These are phyloP conservation scores for Agrochola lychnidis DNA, from an alignment of 2,888 invertebrate genomes.

Conservation along the genomic window DNA sequence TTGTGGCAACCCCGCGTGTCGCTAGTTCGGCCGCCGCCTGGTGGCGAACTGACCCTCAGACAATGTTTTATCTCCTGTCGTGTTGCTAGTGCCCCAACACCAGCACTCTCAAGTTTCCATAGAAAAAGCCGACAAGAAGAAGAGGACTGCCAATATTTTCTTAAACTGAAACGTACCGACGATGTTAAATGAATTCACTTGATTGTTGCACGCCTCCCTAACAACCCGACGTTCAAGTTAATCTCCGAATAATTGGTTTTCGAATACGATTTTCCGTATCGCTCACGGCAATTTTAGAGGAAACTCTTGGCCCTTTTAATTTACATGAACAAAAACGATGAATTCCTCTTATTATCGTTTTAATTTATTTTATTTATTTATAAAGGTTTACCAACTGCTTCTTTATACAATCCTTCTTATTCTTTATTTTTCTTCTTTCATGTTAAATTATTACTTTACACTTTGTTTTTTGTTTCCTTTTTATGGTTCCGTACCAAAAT, in stretches of 20 bases:
- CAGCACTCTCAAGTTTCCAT: background rate
- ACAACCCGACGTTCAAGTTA: constrained; percentile 26
- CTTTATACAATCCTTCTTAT: background rate
- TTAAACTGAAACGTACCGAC: background rate
- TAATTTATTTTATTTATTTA: constrained; percentile 8
- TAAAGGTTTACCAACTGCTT: background rate
- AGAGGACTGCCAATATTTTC: constrained; percentile 4
- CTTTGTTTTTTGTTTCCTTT: no score
- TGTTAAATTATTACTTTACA: no score
- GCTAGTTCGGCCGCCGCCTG: no score
- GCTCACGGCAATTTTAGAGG: constrained; percentile 40
- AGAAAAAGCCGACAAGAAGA: background rate
- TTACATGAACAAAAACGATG: constrained; percentile 32
- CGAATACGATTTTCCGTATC: constrained; percentile 39
- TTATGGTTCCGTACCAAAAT: no score
- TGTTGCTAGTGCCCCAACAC: background rate
- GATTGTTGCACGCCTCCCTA: constrained; percentile 38
- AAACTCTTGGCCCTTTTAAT: constrained; percentile 22
- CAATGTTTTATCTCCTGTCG: background rate
- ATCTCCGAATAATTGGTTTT: constrained; percentile 53
- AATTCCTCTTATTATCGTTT: background rate
- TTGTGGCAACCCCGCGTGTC: no score
- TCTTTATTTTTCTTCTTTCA: no score
- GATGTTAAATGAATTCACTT: constrained; percentile 30
- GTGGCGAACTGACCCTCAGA: background rate